A percentile compares a stretch with the other conserved stretches of the same genome.
Conservation (phyloP, 2,888 invertebrate species). For the Acanthococcus lagerstroemiae region DNA sequence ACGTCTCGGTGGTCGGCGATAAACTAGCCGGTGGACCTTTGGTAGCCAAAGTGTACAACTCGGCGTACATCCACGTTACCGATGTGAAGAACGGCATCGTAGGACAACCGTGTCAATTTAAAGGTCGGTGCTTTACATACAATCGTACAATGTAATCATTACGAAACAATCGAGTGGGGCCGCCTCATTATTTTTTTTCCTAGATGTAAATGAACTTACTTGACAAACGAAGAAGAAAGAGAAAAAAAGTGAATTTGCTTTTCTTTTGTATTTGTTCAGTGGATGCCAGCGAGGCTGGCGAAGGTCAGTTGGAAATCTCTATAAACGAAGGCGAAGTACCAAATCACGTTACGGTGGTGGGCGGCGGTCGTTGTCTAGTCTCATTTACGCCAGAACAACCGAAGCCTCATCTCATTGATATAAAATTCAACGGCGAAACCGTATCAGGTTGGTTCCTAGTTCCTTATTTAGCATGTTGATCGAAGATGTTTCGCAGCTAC, state of each 20-base stretch:
- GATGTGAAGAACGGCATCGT: conserved; percentile 89
- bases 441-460: conserved; percentile 54
- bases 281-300: conserved; percentile 95
- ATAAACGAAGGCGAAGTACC: conserved; percentile 99
- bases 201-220: background rate
- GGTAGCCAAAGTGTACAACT: conserved; percentile 89
- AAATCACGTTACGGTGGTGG: conserved; percentile 91
- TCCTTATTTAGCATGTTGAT: background rate
- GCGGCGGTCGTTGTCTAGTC: conserved; percentile 86
- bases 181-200: too few relatives aligned
- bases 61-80: conserved; percentile 84
- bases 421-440: conserved; percentile 90
- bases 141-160: too few relatives aligned
- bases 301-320: conserved; percentile 97
- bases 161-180: too few relatives aligned
- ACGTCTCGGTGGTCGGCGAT: conserved; percentile 80
- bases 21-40: conserved; percentile 82
- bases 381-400: conserved; percentile 88
- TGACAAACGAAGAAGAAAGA: conserved; percentile 5
- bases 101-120: conserved; percentile 92
- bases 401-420: conserved; percentile 85
- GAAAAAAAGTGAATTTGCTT: too few relatives aligned
- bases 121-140: too few relatives aligned
- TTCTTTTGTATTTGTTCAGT: conserved; percentile 50
- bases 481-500: background rate